phyloP scores from a whole-genome alignment of 2,797 vertebrate species.

The Linurgus olivaceus region DNA sequence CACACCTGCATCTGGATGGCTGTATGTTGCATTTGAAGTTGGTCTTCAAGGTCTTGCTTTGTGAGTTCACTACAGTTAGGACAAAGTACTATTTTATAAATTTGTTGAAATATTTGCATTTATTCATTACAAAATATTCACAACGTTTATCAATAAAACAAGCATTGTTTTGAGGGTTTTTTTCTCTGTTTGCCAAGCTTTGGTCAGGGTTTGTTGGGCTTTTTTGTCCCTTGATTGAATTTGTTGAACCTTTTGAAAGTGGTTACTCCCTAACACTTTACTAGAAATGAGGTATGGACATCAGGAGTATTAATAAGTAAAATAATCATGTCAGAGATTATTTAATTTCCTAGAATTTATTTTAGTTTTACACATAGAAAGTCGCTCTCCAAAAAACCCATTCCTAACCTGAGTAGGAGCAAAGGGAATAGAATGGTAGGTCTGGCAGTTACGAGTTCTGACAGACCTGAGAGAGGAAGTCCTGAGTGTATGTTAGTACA shows the following conservation, averaged over 20 bases:
- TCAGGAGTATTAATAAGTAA: neutral
- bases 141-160: neutral
- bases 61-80: neutral
- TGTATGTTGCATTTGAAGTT: neutral
- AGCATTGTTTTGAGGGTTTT: neutral
- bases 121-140: neutral
- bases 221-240: neutral
- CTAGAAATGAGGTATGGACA: neutral
- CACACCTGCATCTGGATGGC: neutral
- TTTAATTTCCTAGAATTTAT: neutral
- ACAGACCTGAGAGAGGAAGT: neutral
- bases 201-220: neutral
- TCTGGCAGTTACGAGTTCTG: neutral
- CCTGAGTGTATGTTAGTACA: neutral
- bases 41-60: neutral
- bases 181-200: neutral
- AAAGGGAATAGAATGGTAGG: neutral
- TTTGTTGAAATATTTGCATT: neutral
- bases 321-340: neutral
- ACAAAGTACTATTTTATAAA: neutral
- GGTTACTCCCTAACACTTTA: neutral
- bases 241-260: neutral
- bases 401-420: neutral
- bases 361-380: neutral
- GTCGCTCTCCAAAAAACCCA: accelerated